phyloP scores from a whole-genome alignment of 2,797 vertebrate species.

The Anguilla marmorata region DNA sequence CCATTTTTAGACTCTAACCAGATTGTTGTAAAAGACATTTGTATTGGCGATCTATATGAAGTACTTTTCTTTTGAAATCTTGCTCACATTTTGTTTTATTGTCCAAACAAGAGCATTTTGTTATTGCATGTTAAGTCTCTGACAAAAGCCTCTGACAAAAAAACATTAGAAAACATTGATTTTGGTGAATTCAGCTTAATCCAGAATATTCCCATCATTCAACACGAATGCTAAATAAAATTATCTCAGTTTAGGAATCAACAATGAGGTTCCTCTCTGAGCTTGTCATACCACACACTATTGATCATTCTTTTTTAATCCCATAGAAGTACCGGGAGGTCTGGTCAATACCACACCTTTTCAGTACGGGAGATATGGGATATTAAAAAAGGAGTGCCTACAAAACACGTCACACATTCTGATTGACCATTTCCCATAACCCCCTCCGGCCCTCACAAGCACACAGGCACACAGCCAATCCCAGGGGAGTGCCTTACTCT shows the following conservation, averaged over 20 bases:
- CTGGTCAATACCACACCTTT: constrained; percentile 1
- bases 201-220: neutral
- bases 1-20: neutral
- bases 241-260: neutral
- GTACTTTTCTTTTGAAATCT: neutral
- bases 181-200: neutral
- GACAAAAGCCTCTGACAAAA: neutral
- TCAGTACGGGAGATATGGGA: neutral
- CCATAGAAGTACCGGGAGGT: neutral
- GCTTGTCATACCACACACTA: neutral
- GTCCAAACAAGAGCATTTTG: neutral
- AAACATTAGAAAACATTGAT: neutral
- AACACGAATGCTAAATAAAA: neutral
- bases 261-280: neutral
- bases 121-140: neutral
- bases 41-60: constrained; percentile 3
- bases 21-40: constrained; percentile 15
- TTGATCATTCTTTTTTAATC: neutral
- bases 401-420: neutral
- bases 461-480: constrained; percentile 21
- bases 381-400: neutral
- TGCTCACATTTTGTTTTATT: neutral
- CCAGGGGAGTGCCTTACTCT: constrained; percentile 9
- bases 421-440: constrained; percentile 11
- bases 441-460: neutral